Conservation (phyloP, 1,140 invertebrate genomes). For the Pinna nobilis region DNA sequence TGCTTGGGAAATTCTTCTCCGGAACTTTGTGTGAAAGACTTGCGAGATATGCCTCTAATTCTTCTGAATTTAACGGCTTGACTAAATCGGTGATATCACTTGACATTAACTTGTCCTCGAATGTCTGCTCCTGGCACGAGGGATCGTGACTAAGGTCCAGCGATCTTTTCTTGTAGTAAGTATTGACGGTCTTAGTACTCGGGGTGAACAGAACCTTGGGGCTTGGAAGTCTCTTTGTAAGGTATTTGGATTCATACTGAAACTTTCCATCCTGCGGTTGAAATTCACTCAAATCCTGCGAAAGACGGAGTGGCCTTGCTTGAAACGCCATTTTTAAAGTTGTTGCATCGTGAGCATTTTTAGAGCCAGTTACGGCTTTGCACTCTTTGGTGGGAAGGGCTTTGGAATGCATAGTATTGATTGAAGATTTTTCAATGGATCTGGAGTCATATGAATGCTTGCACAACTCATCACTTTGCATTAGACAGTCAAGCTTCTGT, state of each 20-base stretch:
- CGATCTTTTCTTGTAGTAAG: constrained; percentile 50
- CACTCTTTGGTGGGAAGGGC: no score
- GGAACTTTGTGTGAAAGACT: constrained; percentile 50
- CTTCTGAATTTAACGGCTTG: constrained; percentile 54
- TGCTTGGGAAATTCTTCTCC: constrained; percentile 10
- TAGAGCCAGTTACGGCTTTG: no score
- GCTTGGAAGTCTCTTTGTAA: constrained; percentile 54
- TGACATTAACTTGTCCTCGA: constrained; percentile 37
- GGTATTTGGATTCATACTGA: constrained; percentile 4
- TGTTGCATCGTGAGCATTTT: neutral
- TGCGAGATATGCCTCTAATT: constrained; percentile 60
- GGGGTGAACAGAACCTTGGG: constrained; percentile 63
- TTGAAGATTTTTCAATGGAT: neutral
- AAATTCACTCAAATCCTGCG: neutral
- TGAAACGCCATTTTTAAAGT: constrained; percentile 1
- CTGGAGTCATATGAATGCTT: no score
- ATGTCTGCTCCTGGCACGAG: constrained; percentile 3
- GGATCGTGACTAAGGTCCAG: constrained; percentile 47
- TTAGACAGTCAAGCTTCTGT: neutral
- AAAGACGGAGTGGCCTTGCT: neutral
- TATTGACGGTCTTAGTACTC: constrained; percentile 28
- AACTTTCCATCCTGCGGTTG: neutral
- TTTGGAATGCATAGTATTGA: no score
- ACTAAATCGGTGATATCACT: constrained; percentile 44
- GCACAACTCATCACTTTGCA: neutral